Evolutionary conservation across 2,797 vertebrate species (phyloP).

Genomic region (Siniperca scherzeri): DNA sequence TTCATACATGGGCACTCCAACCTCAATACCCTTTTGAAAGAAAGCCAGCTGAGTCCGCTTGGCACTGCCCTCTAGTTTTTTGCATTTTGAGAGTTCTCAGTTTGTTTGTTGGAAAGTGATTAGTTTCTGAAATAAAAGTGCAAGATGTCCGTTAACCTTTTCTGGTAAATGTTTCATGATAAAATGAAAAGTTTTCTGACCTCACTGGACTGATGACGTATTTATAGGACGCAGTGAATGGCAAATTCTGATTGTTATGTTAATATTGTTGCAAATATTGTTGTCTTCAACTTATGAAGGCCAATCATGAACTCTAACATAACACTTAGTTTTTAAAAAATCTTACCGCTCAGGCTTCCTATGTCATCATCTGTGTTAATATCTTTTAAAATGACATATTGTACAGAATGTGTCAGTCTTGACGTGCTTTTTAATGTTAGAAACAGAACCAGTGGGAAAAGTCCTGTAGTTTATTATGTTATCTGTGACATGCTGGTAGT

Average conservation of each 20-base stretch:
- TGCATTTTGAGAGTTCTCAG: conserved; percentile 8
- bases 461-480: not conserved
- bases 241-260: not conserved
- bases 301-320: not conserved
- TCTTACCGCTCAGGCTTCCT: not conserved
- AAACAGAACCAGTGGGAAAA: not conserved
- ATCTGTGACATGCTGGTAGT: not conserved
- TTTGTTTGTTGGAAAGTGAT: conserved; percentile 25
- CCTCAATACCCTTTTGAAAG: conserved; percentile 6
- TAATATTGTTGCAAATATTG: not conserved
- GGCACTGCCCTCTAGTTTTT: not conserved
- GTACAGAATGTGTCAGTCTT: not conserved
- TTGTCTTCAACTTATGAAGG: not conserved
- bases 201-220: not conserved
- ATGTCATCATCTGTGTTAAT: not conserved
- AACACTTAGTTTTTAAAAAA: not conserved
- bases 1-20: not conserved
- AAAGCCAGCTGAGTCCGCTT: conserved; percentile 21
- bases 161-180: conserved; percentile 21
- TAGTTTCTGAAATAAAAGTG: not conserved
- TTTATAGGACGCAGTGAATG: conserved; percentile 6
- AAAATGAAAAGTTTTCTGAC: not conserved
- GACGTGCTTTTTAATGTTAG: not conserved
- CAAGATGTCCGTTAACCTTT: conserved; percentile 1
- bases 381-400: not conserved